Conservation (phyloP, 2,888 invertebrate genomes). For the Flexamia atlantica region DNA sequence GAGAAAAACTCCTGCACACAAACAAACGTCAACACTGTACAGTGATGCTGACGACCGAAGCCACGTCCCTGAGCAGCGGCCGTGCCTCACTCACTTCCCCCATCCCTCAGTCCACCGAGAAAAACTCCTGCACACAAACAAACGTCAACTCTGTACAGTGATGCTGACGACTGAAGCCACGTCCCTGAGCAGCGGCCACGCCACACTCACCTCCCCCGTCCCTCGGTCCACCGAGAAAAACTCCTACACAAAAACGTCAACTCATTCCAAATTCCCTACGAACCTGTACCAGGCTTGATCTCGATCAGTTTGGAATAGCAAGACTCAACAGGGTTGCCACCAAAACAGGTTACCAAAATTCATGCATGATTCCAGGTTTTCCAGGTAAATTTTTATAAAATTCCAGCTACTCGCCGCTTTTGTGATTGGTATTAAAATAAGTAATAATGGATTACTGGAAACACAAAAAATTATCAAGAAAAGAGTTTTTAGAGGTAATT, state of each 20-base stretch:
- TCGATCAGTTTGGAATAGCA: too few relatives aligned
- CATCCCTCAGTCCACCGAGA: conserved; percentile 80
- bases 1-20: conserved; percentile 81
- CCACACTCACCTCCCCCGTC: conserved; percentile 80
- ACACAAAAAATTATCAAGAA: too few relatives aligned
- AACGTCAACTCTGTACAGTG: conserved; percentile 79
- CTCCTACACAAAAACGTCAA: conserved; percentile 75
- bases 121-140: conserved; percentile 78
- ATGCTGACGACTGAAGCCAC: conserved; percentile 87
- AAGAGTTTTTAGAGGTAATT: too few relatives aligned
- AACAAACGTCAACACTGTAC: conserved; percentile 76
- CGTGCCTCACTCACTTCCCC: conserved; percentile 80
- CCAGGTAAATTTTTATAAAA: too few relatives aligned
- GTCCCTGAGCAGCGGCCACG: conserved; percentile 81
- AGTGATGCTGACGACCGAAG: conserved; percentile 87
- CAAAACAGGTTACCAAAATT: too few relatives aligned
- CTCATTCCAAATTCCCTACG: too few relatives aligned
- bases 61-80: conserved; percentile 81
- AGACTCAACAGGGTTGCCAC: too few relatives aligned
- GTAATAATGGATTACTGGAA: too few relatives aligned
- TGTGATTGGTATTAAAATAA: too few relatives aligned
- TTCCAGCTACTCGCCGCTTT: too few relatives aligned
- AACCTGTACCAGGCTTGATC: too few relatives aligned
- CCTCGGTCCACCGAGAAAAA: conserved; percentile 82
- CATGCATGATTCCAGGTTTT: too few relatives aligned